A percentile compares a stretch with the other conserved stretches of the same genome.
These are phyloP conservation scores for Oasisia sp. DNA, from an alignment of 2,888 invertebrate species.

Conservation along the genomic window DNA sequence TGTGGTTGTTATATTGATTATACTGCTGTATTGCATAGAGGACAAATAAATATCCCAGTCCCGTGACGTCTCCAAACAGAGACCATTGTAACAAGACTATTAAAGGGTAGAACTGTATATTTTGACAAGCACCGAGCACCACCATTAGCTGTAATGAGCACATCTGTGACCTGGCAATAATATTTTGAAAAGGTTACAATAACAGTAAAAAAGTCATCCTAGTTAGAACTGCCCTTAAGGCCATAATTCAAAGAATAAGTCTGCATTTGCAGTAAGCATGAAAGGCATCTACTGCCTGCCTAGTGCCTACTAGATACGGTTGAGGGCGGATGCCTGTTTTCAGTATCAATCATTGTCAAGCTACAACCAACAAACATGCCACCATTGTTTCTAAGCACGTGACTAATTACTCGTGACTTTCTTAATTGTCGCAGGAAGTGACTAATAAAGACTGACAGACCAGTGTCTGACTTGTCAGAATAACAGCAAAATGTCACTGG, in stretches of 20 bases:
- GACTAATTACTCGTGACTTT: background rate
- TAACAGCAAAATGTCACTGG: background rate
- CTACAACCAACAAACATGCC: background rate
- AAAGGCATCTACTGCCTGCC: background rate
- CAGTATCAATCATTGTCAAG: background rate
- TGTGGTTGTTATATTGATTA: too few relatives aligned
- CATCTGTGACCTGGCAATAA: background rate
- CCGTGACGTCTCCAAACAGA: too few relatives aligned
- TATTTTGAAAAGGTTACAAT: background rate
- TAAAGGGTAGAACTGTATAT: too few relatives aligned
- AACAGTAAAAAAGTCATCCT: background rate
- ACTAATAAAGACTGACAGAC: background rate
- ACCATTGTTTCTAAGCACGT: background rate
- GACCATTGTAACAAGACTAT: too few relatives aligned
- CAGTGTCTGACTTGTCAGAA: background rate
- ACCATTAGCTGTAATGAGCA: too few relatives aligned
- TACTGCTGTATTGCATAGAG: too few relatives aligned
- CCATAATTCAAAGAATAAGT: background rate
- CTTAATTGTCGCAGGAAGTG: background rate
- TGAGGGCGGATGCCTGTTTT: background rate
- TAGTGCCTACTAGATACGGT: background rate
- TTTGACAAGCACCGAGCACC: too few relatives aligned
- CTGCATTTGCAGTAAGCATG: background rate
- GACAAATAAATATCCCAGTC: too few relatives aligned
- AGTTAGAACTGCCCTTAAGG: background rate